Percentiles rank a stretch among this genome's conserved stretches.
phyloP scores from a whole-genome alignment of 2,113 vertebrate species.

The Hemichromis elongatus region DNA sequence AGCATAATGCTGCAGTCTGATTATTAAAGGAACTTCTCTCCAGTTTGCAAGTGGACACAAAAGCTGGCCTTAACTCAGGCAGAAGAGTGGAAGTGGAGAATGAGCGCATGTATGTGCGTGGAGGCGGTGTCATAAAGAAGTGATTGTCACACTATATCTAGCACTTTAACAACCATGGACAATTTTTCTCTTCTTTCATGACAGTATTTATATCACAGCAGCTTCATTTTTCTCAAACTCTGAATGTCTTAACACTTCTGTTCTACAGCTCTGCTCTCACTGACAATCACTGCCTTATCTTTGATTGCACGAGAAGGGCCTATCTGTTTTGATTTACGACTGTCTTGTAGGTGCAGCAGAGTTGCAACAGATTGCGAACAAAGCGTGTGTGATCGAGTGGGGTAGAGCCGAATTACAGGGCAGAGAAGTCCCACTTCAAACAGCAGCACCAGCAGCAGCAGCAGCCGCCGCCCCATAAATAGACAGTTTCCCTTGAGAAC shows the following conservation, averaged over 20 bases:
- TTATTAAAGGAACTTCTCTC: conserved; percentile 32
- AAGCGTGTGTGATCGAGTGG: conserved; percentile 2
- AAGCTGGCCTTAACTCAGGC: conserved; percentile 6
- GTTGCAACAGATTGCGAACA: conserved; percentile 11
- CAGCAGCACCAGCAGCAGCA: conserved; percentile 23
- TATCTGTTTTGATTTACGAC: not conserved
- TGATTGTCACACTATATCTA: conserved; percentile 18
- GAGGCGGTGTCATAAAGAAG: conserved; percentile 27
- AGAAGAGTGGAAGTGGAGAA: not conserved
- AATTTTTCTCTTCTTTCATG: not conserved
- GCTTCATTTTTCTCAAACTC: not conserved
- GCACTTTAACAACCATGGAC: not conserved
- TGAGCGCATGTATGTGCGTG: not conserved
- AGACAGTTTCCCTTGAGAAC: conserved; percentile 68
- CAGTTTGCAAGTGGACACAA: conserved; percentile 6
- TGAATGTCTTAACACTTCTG: not conserved
- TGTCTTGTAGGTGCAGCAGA: not conserved
- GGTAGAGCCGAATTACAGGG: conserved; percentile 40
- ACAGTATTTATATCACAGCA: not conserved
- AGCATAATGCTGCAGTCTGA: not conserved
- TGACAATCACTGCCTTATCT: not conserved
- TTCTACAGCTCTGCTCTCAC: not conserved
- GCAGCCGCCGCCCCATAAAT: conserved; percentile 69
- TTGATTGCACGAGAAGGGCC: not conserved
- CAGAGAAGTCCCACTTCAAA: conserved; percentile 50